Base-by-base conservation (phyloP, 1,140 invertebrate genomes). In the Condylostylus longicornis region DNA sequence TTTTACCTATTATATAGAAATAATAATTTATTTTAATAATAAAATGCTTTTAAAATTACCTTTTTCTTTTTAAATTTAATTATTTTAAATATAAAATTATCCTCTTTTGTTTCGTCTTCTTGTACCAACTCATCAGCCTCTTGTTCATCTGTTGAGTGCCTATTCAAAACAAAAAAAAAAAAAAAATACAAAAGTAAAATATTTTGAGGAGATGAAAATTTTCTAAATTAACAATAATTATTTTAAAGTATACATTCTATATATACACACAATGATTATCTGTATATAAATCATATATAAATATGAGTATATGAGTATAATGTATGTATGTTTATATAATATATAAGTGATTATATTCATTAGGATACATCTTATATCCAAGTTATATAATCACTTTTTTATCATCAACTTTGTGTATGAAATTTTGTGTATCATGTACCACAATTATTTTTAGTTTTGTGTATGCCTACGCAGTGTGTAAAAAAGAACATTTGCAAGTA, bases 21-120 rank as follows among this genome's bases (percentile, higher is more conserved):
- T 23, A 7, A 7, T 12, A 23, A 23, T 23, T 6, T 12, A 7
- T 12, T 23, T 9, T 8, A 8, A 14, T 9, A 30, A 30, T 32
- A 37, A 25, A 30, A n/a, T 29, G 5, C 18, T 13, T 5, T 29
- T n/a, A 12, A 13, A 20, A 14, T 4, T 5, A 18, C 37, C 29
- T 21, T 41, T 37, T 45, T 48, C 18, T 45, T 22, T 25, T 51
- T 53, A 33, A 51, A 53, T 38, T 50, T 48, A 13, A 57, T 35
- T 40, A 57, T 53, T 36, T 54, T 55, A 43, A 52, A 50, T 38
- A 58, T 46, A 20, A 54, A 41, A 28, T 48, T 48, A 27, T 45
- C 43, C 19, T 45, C 46, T 35, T 51, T 47, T 4, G 44, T 40
- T 18, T 36, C 46, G 17, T 35, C 45, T 14, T 43, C 36, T 23